A percentile compares a stretch with the other conserved stretches of the same genome.
Evolutionary conservation across 2,888 invertebrate species (phyloP).

Genomic region (Cheilosia vulpina): DNA sequence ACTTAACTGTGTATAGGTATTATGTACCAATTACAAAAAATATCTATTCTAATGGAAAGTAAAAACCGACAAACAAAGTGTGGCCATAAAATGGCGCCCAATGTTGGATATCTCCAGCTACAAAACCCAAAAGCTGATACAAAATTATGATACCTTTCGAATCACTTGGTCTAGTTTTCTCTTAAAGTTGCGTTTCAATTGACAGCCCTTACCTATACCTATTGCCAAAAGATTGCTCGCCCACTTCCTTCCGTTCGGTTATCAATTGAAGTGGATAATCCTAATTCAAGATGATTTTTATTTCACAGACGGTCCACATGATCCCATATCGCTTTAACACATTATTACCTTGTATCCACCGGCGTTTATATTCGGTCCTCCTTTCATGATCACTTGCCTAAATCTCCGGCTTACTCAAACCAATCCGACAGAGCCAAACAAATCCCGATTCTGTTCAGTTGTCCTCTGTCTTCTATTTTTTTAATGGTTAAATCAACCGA

Average conservation of each 20-base stretch:
- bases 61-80: too few relatives aligned
- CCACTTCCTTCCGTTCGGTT: constrained; percentile 56
- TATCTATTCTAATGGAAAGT: too few relatives aligned
- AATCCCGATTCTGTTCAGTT: constrained; percentile 12
- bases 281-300: constrained; percentile 71
- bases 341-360: constrained; percentile 41
- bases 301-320: constrained; percentile 55
- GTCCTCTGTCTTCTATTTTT: constrained; percentile 3
- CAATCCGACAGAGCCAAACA: constrained; percentile 35
- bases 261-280: constrained; percentile 52
- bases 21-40: too few relatives aligned
- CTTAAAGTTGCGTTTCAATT: neutral
- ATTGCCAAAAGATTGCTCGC: neutral
- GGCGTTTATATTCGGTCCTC: constrained; percentile 6
- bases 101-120: too few relatives aligned
- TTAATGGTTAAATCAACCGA: constrained; percentile 70
- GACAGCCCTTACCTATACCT: neutral
- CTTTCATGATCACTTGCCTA: constrained; percentile 65
- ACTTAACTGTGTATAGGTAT: too few relatives aligned
- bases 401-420: constrained; percentile 54
- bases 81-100: too few relatives aligned
- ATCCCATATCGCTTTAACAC: constrained; percentile 73
- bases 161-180: too few relatives aligned
- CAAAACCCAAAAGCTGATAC: too few relatives aligned
- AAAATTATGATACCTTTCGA: too few relatives aligned